Percentiles rank a stretch among this genome's conserved stretches.
Conservation (phyloP, 1,140 invertebrate species). For the Drosophila ohnishii region DNA sequence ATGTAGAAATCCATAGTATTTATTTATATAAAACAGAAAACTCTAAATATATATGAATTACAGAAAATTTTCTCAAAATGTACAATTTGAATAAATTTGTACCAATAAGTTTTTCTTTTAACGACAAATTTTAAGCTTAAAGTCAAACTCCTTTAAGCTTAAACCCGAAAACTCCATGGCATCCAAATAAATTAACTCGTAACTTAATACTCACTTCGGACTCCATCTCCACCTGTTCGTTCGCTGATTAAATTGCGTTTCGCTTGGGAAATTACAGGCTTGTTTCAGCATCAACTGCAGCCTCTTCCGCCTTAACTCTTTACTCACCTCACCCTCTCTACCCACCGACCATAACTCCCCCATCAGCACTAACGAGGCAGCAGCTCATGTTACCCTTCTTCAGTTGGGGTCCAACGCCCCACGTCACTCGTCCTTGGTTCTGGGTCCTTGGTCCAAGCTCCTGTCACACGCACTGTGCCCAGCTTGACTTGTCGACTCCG, state of each 20-base stretch:
- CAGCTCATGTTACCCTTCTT: slow-evolving; percentile 51
- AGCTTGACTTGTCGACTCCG: slow-evolving; percentile 28
- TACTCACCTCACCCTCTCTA: background rate
- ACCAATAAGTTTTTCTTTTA: background rate
- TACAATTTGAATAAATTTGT: background rate
- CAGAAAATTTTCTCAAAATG: too few relatives aligned
- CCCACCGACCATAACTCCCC: background rate
- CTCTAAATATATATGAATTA: too few relatives aligned
- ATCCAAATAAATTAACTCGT: slow-evolving; percentile 33
- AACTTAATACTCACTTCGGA: slow-evolving; percentile 19
- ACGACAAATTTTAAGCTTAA: background rate
- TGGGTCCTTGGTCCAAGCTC: slow-evolving; percentile 12
- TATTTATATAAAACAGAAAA: too few relatives aligned
- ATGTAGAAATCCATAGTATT: too few relatives aligned
- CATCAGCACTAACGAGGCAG: slow-evolving; percentile 43
- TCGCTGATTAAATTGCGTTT: slow-evolving; percentile 47
- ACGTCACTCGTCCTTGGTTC: slow-evolving; percentile 4
- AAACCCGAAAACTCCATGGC: background rate
- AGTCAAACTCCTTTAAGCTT: background rate
- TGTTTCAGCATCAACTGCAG: slow-evolving; percentile 9
- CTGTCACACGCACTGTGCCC: slow-evolving; percentile 28
- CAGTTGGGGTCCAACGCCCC: background rate
- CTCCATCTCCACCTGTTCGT: slow-evolving; percentile 7
- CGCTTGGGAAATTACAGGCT: slow-evolving; percentile 43
- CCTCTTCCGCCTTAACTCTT: slow-evolving; percentile 20